Conservation (phyloP, 2,797 vertebrate species). For the Decapterus maruadsi region DNA sequence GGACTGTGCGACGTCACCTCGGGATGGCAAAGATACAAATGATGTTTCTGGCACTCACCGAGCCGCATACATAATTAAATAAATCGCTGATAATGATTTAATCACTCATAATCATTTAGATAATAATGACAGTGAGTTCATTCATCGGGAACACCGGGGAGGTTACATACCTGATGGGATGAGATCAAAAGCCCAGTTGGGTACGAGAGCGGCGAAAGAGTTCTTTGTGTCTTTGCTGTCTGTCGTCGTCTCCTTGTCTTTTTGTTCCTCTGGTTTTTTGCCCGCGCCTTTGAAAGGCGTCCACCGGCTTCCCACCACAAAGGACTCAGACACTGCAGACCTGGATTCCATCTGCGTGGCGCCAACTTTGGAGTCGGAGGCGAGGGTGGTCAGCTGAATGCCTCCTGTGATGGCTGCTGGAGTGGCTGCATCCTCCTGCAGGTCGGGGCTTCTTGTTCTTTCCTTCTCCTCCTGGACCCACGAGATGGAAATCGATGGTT, state of each 20-base stretch:
- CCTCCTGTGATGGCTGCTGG: constrained; percentile 32
- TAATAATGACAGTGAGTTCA: constrained; percentile 34
- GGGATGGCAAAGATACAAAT: constrained; percentile 13
- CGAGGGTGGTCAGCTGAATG: constrained; percentile 50
- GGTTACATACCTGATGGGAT: constrained; percentile 80
- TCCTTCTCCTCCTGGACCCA: constrained; percentile 71
- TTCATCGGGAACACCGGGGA: constrained; percentile 21
- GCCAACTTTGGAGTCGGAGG: constrained; percentile 23
- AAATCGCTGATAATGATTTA: constrained; percentile 56
- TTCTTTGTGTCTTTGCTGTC: constrained; percentile 60
- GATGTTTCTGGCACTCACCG: constrained; percentile 26
- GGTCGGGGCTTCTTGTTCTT: constrained; percentile 26
- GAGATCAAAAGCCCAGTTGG: constrained; percentile 74
- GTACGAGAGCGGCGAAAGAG: constrained; percentile 62
- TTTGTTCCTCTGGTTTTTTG: constrained; percentile 62
- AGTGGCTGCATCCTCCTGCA: constrained; percentile 35
- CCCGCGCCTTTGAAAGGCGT: constrained; percentile 55
- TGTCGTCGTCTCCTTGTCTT: constrained; percentile 35
- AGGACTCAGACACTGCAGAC: constrained; percentile 79
- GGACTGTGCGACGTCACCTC: constrained; percentile 19
- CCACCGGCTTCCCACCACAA: constrained; percentile 72
- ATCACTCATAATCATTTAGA: constrained; percentile 51
- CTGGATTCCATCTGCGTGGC: constrained; percentile 77
- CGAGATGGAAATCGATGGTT: constrained; percentile 72
- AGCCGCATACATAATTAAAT: constrained; percentile 55